Evolutionary conservation across 2,888 invertebrate genomes (phyloP).

Genomic region (Helleia helle): DNA sequence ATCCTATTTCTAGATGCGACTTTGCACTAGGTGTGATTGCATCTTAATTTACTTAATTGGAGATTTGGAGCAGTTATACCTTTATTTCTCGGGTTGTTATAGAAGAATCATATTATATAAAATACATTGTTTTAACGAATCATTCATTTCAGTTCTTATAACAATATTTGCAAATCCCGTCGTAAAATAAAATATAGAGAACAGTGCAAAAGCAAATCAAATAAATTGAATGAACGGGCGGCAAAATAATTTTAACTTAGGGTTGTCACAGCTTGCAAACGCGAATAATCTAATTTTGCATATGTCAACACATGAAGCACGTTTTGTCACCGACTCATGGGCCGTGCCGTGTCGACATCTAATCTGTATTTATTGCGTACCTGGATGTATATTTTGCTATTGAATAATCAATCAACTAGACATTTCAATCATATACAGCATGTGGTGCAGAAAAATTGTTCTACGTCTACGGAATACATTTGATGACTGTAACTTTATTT

Average conservation of each 20-base stretch:
- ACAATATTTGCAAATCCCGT: conserved; percentile 1
- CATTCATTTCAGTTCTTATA: background rate
- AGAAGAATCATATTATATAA: too few relatives aligned
- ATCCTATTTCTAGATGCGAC: too few relatives aligned
- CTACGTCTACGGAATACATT: too few relatives aligned
- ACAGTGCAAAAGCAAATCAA: conserved; percentile 7
- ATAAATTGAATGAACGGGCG: conserved; percentile 10
- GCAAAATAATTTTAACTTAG: conserved; percentile 25
- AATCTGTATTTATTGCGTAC: conserved; percentile 12
- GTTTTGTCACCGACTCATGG: conserved; percentile 23
- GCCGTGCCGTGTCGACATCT: conserved; percentile 15
- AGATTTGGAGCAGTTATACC: too few relatives aligned
- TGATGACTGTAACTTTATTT: too few relatives aligned
- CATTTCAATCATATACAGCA: conserved; percentile 5
- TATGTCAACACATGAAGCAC: conserved; percentile 42
- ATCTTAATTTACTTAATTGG: too few relatives aligned
- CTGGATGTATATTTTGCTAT: conserved; percentile 8
- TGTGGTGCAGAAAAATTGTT: too few relatives aligned
- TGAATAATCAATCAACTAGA: conserved; percentile 9
- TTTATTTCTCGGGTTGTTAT: too few relatives aligned
- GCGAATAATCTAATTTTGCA: conserved; percentile 47
- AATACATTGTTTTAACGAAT: too few relatives aligned
- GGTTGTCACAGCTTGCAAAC: conserved; percentile 22
- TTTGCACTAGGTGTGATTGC: too few relatives aligned
- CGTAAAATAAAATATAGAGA: background rate